phyloP scores from a whole-genome alignment of 2,113 vertebrate species.

The Muscicapa adusta region DNA sequence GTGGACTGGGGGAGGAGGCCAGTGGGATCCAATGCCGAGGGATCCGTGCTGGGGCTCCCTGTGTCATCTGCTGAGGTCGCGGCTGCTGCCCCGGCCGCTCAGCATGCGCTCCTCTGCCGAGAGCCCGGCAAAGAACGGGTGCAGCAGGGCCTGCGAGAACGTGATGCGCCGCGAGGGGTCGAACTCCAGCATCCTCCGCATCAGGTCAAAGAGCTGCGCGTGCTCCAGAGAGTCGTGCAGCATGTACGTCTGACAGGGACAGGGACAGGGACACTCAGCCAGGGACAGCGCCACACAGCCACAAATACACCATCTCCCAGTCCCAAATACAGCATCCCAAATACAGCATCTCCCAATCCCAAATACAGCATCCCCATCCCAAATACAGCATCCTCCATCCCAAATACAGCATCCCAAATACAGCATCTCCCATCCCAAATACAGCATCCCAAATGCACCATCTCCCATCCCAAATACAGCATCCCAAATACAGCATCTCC shows the following conservation, averaged over 20 bases:
- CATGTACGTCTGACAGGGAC: constrained; percentile 83
- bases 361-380: too few species aligned
- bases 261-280: not conserved
- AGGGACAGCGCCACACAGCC: not conserved
- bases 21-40: fast-evolving
- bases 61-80: constrained; percentile 79
- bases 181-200: constrained; percentile 90
- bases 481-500: too few species aligned
- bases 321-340: too few species aligned
- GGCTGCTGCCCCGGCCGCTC: constrained; percentile 58
- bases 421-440: too few species aligned
- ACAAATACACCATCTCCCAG: not conserved
- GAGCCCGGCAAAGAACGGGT: constrained; percentile 84
- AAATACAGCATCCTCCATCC: too few species aligned
- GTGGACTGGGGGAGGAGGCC: not conserved
- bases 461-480: too few species aligned
- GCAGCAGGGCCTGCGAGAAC: constrained; percentile 84
- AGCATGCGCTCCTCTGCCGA: constrained; percentile 72
- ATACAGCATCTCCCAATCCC: not conserved
- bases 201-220: constrained; percentile 88
- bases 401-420: too few species aligned
- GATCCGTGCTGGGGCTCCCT: not conserved
- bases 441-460: too few species aligned
- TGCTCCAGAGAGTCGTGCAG: constrained; percentile 81
- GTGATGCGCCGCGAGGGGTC: constrained; percentile 86